phyloP scores from a whole-genome alignment of 2,113 vertebrate genomes.

The Nothocercus nigrocapillus region DNA sequence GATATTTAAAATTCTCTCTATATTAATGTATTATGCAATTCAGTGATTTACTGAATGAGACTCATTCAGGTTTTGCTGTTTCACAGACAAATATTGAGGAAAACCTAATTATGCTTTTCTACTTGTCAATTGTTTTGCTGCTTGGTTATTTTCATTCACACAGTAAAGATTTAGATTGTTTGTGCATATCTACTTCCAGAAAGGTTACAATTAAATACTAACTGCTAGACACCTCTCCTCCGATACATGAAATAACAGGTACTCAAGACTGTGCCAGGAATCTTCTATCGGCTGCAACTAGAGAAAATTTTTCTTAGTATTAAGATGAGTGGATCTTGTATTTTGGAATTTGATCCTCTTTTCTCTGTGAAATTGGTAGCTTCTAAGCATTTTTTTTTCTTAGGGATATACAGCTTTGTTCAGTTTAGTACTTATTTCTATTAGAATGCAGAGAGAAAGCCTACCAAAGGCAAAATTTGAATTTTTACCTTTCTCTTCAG shows the following conservation, averaged over 20 bases:
- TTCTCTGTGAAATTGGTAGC: not conserved
- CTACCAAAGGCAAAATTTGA: not conserved
- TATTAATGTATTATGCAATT: not conserved
- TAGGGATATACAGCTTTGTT: not conserved
- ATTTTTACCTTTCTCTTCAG: not conserved
- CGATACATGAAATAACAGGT: not conserved
- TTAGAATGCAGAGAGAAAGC: not conserved
- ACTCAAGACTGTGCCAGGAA: not conserved
- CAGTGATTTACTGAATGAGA: conserved; percentile 17
- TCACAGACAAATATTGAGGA: conserved; percentile 2
- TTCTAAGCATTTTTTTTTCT: not conserved
- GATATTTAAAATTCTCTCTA: not conserved
- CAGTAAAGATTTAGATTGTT: conserved; percentile 13
- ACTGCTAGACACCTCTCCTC: not conserved
- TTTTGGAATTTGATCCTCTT: not conserved
- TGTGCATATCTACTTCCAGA: not conserved
- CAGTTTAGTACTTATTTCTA: not conserved
- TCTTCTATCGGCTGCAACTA: not conserved
- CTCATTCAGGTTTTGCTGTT: conserved; percentile 27
- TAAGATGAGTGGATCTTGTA: not conserved
- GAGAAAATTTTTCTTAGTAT: conserved; percentile 15
- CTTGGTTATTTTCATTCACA: conserved; percentile 16
- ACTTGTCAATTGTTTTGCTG: not conserved
- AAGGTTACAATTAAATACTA: conserved; percentile 26
- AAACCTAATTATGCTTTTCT: conserved; percentile 4